Evolutionary conservation across 2,888 invertebrate genomes (phyloP).

Genomic region (Caenorhabditis sp.): DNA sequence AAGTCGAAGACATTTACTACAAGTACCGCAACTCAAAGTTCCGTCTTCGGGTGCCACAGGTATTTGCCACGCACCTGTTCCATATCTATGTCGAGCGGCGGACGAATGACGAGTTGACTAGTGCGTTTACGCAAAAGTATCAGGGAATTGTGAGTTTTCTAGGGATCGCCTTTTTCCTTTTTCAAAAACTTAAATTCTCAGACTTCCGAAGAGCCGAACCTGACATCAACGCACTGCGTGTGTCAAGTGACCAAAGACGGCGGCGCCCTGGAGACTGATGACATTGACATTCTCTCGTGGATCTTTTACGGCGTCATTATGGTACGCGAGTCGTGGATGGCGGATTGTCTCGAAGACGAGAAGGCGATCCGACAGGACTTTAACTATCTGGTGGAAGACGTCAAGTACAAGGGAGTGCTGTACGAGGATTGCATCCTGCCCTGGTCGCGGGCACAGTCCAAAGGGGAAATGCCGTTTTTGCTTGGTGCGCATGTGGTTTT

Average conservation of each 20-base stretch:
- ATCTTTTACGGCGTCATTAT: constrained; percentile 29
- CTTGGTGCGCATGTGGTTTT: constrained; percentile 1
- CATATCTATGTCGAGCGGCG: constrained; percentile 13
- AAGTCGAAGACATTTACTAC: background rate
- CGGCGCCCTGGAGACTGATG: constrained; percentile 16
- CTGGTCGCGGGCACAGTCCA: constrained; percentile 17
- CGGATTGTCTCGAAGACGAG: constrained; percentile 16
- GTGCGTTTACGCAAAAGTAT: constrained; percentile 17
- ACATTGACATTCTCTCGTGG: background rate
- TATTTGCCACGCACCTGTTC: constrained; percentile 13
- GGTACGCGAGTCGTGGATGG: constrained; percentile 25
- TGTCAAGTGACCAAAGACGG: constrained; percentile 3
- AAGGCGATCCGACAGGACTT: background rate
- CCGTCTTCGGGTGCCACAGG: constrained; percentile 8
- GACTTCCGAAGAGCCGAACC: background rate
- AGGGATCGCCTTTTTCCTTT: background rate
- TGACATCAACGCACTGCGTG: constrained; percentile 16
- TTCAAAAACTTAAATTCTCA: background rate
- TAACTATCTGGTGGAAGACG: constrained; percentile 9
- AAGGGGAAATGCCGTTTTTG: constrained; percentile 22
- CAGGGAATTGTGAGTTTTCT: constrained; percentile 22
- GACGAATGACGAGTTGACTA: constrained; percentile 1
- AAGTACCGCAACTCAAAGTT: constrained; percentile 12
- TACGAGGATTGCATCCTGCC: constrained; percentile 18
- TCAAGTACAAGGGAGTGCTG: constrained; percentile 15